Conservation (phyloP, 2,888 invertebrate genomes). For the Drosophila suboccidentalis region DNA sequence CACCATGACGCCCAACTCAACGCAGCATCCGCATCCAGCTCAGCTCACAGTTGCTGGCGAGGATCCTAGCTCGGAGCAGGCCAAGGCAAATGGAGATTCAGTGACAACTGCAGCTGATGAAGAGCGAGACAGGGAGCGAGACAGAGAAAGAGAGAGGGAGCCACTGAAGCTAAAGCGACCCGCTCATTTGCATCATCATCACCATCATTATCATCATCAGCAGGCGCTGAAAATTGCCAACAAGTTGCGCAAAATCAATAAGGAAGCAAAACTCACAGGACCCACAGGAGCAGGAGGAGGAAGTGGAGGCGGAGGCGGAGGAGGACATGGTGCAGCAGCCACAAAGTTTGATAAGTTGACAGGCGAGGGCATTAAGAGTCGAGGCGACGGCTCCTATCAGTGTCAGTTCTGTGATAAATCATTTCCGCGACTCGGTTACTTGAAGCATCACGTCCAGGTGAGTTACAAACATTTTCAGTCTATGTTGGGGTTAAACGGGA, state of each 20-base stretch:
- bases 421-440: constrained; percentile 93
- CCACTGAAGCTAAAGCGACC: constrained; percentile 55
- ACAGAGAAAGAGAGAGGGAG: constrained; percentile 26
- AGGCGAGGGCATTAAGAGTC: constrained; percentile 84
- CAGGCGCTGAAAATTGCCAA: constrained; percentile 83
- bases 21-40: constrained; percentile 44
- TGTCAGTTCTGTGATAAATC: constrained; percentile 97
- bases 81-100: constrained; percentile 57
- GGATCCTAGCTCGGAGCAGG: constrained; percentile 42
- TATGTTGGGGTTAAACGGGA: background rate
- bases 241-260: constrained; percentile 86
- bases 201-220: constrained; percentile 80
- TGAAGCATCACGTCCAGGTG: constrained; percentile 97
- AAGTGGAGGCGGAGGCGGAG: constrained; percentile 43
- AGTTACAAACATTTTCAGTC: constrained; percentile 53
- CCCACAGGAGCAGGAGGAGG: constrained; percentile 52
- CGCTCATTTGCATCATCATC: constrained; percentile 77
- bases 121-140: constrained; percentile 22
- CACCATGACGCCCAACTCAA: constrained; percentile 85
- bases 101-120: background rate
- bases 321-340: constrained; percentile 49
- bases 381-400: constrained; percentile 91
- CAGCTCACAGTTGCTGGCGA: constrained; percentile 42
- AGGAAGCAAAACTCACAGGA: constrained; percentile 62
- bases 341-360: constrained; percentile 85